Evolutionary conservation across 2,888 invertebrate genomes (phyloP).

Genomic region (Epinotia demarniana): DNA sequence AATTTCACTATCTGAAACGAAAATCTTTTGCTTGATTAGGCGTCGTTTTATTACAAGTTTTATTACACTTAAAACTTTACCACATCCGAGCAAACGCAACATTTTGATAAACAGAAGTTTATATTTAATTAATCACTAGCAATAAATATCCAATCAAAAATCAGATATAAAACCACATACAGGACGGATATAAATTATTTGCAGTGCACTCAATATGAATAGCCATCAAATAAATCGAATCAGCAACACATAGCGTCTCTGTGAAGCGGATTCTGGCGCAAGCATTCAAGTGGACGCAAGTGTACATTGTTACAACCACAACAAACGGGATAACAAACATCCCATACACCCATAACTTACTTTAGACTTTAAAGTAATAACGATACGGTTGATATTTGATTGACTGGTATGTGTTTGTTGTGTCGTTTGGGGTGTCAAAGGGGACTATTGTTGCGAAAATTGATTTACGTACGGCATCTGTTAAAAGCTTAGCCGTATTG

Average conservation of each 20-base stretch:
- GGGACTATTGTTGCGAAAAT: constrained; percentile 79
- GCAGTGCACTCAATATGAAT: background rate
- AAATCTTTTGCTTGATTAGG: constrained; percentile 6
- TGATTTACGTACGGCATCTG: constrained; percentile 82
- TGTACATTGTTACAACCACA: constrained; percentile 73
- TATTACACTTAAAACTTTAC: background rate
- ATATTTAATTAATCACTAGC: constrained; percentile 3
- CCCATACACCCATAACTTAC: constrained; percentile 48
- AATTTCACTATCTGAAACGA: background rate
- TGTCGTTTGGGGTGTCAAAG: constrained; percentile 44
- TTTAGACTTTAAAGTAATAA: background rate
- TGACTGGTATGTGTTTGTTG: constrained; percentile 44
- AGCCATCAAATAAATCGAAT: constrained; percentile 51
- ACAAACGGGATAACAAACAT: constrained; percentile 43
- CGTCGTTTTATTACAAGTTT: background rate
- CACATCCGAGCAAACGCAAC: constrained; percentile 13
- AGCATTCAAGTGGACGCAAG: constrained; percentile 76
- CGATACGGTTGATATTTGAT: constrained; percentile 48
- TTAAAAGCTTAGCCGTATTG: constrained; percentile 55
- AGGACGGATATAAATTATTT: constrained; percentile 19
- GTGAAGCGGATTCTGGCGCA: constrained; percentile 72
- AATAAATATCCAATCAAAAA: constrained; percentile 6
- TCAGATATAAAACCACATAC: constrained; percentile 21
- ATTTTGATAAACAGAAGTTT: background rate
- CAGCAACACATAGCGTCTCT: constrained; percentile 60